phyloP scores from a whole-genome alignment of 2,888 invertebrate genomes.

The Stegana nigrithorax region DNA sequence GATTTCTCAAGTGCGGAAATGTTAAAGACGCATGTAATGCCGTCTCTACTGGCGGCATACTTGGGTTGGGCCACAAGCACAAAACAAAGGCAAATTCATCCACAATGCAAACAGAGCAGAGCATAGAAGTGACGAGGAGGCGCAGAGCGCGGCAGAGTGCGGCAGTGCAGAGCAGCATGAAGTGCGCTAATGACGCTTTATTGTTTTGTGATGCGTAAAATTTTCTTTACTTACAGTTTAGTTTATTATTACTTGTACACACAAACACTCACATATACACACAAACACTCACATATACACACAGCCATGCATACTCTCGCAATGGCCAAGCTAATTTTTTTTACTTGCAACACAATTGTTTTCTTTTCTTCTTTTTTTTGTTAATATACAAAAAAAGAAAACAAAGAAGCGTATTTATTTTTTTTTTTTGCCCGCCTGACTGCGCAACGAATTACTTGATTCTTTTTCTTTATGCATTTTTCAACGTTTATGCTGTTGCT shows the following conservation, averaged over 20 bases:
- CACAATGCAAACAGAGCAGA: slow-evolving; percentile 16
- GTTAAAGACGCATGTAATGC: background rate
- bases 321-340: background rate
- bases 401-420: no score
- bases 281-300: slow-evolving; percentile 29
- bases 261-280: background rate
- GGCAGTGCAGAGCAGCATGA: background rate
- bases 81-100: no score
- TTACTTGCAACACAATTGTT: slow-evolving; percentile 43
- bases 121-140: background rate
- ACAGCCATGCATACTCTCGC: background rate
- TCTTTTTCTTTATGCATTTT: no score
- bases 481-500: no score
- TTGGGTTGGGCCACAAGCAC: slow-evolving; percentile 8
- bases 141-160: no score
- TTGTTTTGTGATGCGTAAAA: slow-evolving; percentile 57
- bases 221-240: slow-evolving; percentile 23
- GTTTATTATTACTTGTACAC: slow-evolving; percentile 4
- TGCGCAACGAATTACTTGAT: no score
- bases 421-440: no score
- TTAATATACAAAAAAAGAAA: no score
- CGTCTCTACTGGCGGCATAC: no score
- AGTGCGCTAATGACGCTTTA: slow-evolving; percentile 47
- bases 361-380: slow-evolving; percentile 30
- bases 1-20: slow-evolving; percentile 37